A percentile compares a stretch with the other conserved stretches of the same genome.
Evolutionary conservation across 1,140 invertebrate species (phyloP).

Genomic region (Centruroides vittatus): DNA sequence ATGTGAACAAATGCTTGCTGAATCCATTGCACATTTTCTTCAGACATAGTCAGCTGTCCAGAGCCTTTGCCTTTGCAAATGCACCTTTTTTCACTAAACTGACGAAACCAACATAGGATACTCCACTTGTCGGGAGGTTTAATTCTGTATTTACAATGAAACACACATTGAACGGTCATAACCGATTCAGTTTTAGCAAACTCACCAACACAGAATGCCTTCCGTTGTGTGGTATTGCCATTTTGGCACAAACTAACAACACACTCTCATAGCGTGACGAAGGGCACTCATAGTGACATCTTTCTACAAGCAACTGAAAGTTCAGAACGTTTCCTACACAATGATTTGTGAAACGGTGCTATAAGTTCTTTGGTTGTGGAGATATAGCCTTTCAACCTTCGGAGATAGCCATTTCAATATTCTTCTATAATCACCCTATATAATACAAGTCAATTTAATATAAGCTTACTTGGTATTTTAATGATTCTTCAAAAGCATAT

Average conservation of each 20-base stretch:
- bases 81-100: neutral
- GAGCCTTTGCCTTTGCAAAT: neutral
- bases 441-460: neutral
- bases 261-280: no score
- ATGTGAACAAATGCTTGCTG: no score
- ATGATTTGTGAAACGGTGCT: no score
- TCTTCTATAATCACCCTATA: no score
- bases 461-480: slow-evolving; percentile 51
- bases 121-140: neutral
- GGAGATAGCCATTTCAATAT: no score
- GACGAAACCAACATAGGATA: neutral
- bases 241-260: no score
- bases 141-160: neutral
- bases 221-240: neutral
- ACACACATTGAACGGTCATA: neutral
- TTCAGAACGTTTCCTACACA: no score
- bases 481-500: slow-evolving; percentile 79
- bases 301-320: neutral
- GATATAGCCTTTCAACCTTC: no score
- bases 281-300: neutral
- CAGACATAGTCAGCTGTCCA: no score
- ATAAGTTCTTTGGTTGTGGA: no score
- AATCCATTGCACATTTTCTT: no score
- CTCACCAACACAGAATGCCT: neutral
- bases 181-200: neutral